Conservation (phyloP, 2,113 vertebrate species). For the Dolichallabes microphthalmus region DNA sequence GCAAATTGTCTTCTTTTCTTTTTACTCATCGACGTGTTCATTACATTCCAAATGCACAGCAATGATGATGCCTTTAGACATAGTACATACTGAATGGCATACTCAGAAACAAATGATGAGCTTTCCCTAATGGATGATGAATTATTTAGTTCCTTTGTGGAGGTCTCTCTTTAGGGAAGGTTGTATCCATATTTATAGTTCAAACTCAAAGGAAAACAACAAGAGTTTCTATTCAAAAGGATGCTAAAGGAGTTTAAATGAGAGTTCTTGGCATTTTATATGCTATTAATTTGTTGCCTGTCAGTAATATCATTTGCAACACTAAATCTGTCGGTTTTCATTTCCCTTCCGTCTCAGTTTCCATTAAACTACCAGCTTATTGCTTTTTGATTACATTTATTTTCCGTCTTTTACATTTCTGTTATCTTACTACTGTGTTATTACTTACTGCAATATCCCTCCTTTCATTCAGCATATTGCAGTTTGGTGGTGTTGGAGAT, state of each 20-base stretch:
- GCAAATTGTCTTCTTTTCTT: background rate
- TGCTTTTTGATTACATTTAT: constrained; percentile 78
- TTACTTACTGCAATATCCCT: constrained; percentile 65
- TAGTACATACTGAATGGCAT: background rate
- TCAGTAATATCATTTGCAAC: constrained; percentile 63
- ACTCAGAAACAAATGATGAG: background rate
- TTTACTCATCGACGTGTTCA: background rate
- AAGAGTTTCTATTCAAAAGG: background rate
- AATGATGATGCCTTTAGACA: background rate
- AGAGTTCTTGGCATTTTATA: constrained; percentile 51
- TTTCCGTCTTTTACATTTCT: constrained; percentile 72
- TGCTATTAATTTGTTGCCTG: constrained; percentile 79
- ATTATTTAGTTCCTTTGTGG: background rate
- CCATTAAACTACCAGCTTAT: constrained; percentile 73
- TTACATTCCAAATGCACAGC: background rate
- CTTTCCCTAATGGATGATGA: constrained; percentile 4
- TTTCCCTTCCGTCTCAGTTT: constrained; percentile 70
- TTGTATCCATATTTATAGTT: background rate
- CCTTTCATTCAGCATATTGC: constrained; percentile 28
- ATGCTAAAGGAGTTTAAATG: constrained; percentile 20
- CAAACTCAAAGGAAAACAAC: background rate
- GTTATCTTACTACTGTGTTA: constrained; percentile 65
- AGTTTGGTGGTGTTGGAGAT: constrained; percentile 48
- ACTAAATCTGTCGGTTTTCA: constrained; percentile 73
- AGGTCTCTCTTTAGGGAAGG: background rate